phyloP scores from a whole-genome alignment of 2,888 invertebrate genomes.

The Lapara coniferarum region DNA sequence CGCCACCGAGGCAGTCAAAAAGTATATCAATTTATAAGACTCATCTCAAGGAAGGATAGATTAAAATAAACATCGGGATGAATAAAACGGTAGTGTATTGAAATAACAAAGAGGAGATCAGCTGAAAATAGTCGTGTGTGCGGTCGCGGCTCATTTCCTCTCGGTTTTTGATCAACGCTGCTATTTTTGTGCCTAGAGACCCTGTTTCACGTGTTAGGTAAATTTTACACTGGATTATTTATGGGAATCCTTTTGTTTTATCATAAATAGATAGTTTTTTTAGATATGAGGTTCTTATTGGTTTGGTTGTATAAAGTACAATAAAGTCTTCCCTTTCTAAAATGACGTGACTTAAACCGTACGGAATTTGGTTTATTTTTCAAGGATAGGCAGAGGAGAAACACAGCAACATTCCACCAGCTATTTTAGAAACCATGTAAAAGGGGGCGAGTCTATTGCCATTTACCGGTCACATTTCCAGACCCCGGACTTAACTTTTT shows the following conservation, averaged over 20 bases:
- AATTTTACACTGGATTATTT: background rate
- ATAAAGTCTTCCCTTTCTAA: no score
- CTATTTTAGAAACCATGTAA: no score
- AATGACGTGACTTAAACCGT: no score
- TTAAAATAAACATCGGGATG: background rate
- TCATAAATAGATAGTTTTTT: background rate
- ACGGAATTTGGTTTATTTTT: no score
- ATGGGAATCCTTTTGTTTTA: conserved; percentile 2
- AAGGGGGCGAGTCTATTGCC: no score
- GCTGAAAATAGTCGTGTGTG: background rate
- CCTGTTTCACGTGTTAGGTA: background rate
- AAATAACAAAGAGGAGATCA: conserved; percentile 14
- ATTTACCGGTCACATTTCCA: no score
- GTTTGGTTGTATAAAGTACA: no score
- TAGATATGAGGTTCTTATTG: background rate
- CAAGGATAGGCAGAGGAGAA: no score
- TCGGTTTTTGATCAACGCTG: conserved; percentile 12
- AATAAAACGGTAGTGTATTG: conserved; percentile 20
- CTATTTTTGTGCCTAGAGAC: conserved; percentile 10
- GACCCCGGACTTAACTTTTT: no score
- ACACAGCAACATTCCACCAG: no score
- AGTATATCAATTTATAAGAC: background rate
- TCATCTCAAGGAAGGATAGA: conserved; percentile 1
- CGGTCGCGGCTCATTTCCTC: conserved; percentile 20
- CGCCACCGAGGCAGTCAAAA: no score